Base-by-base conservation (phyloP, 2,888 invertebrate genomes). In the Plebejus melissa region DNA sequence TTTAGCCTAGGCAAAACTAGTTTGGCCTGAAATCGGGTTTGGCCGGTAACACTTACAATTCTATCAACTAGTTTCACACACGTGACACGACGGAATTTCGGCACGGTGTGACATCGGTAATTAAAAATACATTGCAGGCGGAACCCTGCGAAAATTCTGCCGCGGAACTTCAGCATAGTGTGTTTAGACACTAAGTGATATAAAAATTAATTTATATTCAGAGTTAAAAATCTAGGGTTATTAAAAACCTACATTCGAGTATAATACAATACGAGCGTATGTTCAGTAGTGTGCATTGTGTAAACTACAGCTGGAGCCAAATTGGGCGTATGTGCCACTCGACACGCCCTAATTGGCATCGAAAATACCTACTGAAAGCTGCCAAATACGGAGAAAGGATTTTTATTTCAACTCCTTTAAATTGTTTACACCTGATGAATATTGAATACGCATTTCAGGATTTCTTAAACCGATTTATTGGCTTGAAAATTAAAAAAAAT, bases 261-360 rank as follows among this genome's bases (percentile, higher is more conserved):
- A 13, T 50, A 4, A 13, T 50, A 13, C 3, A 13, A 50, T 50
- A 50, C 5, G 9, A 4, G 32, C 13, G 28, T 32, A 22, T 22
- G 28, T 60, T 58, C 5, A 60, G 60, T 60, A 60, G 28, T 22
- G 58, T 58, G 54, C 58, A 58, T n/a, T 22, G n/a, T 58, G n/a
- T 2, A 16, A 41, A 41, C 41, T 70, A 70, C n/a, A 22, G 9
- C 22, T 41, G 38, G 70, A 70, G 70, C 70, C 70, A 70, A 70
- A 70, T 41, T 41, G 70, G 70, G 70, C 41, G 70, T 41, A 41
- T 70, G 70, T 65, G 65, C 65, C 65, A 36, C 70, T 70, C 9
- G 70, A 41, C 38, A 70, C 70, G 70, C 70, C 70, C 41, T 41
- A 41, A 70, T 70, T 70, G 70, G 70, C 70, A 41, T 38, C 41